Conservation (phyloP, 2,797 vertebrate species). For the Amphiprion clarkii region DNA sequence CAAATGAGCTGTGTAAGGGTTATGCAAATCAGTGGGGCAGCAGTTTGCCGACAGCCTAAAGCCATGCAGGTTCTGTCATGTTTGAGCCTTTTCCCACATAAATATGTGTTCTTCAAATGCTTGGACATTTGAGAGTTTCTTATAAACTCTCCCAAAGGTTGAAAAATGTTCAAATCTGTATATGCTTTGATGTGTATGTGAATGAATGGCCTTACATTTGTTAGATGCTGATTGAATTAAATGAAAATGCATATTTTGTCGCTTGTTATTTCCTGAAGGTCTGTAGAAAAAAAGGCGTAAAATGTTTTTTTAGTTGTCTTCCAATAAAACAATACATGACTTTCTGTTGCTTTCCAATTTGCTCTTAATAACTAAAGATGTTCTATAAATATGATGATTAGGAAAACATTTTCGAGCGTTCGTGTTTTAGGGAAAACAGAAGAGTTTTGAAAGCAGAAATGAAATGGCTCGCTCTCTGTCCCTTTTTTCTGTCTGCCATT, state of each 20-base stretch:
- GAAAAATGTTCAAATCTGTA: conserved; percentile 1
- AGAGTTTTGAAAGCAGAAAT: conserved; percentile 16
- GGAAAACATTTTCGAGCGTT: conserved; percentile 15
- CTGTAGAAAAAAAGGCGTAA: conserved; percentile 6
- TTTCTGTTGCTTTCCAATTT: conserved; percentile 12
- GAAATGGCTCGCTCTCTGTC: conserved; percentile 11
- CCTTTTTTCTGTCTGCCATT: conserved; percentile 26
- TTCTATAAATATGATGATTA: conserved; percentile 33
- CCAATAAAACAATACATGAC: conserved; percentile 7
- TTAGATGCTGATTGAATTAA: conserved; percentile 13
- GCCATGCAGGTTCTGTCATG: conserved; percentile 31
- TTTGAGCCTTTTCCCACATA: conserved; percentile 15
- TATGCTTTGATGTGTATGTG: neutral
- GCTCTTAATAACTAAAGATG: conserved; percentile 40
- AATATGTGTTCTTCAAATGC: conserved; percentile 2
- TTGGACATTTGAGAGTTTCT: too few species aligned
- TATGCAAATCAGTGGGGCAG: conserved; percentile 60
- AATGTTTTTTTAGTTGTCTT: conserved; percentile 21
- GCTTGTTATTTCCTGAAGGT: neutral
- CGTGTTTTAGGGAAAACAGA: conserved; percentile 25
- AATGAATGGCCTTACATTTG: conserved; percentile 27
- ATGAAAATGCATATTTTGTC: conserved; percentile 28
- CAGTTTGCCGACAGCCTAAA: conserved; percentile 18
- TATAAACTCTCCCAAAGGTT: neutral
- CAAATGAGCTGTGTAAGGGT: conserved; percentile 63